phyloP scores from a whole-genome alignment of 1,140 invertebrate species.

The Drosophila chauvacae region DNA sequence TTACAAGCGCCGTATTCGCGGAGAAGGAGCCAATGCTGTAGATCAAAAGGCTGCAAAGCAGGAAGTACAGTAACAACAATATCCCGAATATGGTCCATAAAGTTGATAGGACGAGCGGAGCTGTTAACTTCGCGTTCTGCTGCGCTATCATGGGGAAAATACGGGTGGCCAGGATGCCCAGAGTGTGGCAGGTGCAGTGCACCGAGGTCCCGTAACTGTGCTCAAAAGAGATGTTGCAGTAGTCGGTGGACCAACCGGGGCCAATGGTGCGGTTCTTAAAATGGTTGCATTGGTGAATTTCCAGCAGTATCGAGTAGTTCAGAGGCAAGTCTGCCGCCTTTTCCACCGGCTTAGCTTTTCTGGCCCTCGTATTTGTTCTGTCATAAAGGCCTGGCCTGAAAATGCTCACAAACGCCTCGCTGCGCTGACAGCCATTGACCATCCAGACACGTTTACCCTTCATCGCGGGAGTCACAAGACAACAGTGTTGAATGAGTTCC shows the following conservation, averaged over 20 bases:
- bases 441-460: conserved; percentile 35
- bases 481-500: background rate
- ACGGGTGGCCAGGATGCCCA: conserved; percentile 28
- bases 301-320: conserved; percentile 42
- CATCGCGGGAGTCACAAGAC: conserved; percentile 14
- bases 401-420: conserved; percentile 25
- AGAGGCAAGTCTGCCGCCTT: rapidly evolving
- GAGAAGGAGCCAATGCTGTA: background rate
- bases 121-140: background rate
- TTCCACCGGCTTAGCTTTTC: background rate
- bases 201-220: background rate
- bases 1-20: background rate
- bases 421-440: conserved; percentile 1
- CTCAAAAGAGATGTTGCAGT: conserved; percentile 27
- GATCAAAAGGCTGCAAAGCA: background rate
- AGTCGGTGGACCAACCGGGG: conserved; percentile 28
- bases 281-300: conserved; percentile 23
- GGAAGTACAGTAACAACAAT: background rate
- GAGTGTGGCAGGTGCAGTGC: conserved; percentile 18
- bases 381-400: background rate
- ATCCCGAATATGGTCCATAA: background rate
- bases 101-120: background rate
- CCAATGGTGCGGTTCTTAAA: conserved; percentile 19
- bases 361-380: rapidly evolving
- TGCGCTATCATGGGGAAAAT: conserved; percentile 32